Percentiles rank a stretch among this genome's conserved stretches.
Evolutionary conservation across 2,888 invertebrate genomes (phyloP).

Genomic region (Aporophyla lueneburgensis): DNA sequence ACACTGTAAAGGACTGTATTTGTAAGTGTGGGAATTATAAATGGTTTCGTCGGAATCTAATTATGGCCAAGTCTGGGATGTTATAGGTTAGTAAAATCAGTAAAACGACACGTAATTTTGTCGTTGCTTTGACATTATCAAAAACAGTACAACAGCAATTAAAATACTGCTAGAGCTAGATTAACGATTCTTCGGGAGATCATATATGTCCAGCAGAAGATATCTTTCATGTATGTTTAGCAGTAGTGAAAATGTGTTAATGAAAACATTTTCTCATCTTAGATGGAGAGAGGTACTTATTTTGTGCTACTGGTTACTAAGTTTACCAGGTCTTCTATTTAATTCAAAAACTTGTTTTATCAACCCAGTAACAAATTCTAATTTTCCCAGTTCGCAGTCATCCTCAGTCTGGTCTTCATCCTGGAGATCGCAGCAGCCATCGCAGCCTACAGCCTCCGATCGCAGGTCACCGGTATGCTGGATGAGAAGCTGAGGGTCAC

Average conservation of each 20-base stretch:
- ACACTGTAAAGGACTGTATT: background rate
- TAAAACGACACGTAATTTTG: background rate
- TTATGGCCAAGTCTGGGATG: no score
- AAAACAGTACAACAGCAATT: background rate
- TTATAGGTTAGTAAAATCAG: no score
- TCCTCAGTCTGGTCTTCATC: conserved; percentile 94
- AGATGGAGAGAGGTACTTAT: background rate
- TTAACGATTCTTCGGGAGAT: no score
- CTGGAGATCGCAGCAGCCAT: conserved; percentile 96
- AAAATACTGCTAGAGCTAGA: background rate
- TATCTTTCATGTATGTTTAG: no score
- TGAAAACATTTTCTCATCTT: background rate
- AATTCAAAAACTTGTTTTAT: background rate
- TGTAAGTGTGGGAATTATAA: background rate
- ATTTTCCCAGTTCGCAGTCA: conserved; percentile 93
- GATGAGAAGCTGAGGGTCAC: conserved; percentile 91
- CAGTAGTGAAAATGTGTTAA: background rate
- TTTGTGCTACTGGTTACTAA: background rate
- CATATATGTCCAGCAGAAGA: no score
- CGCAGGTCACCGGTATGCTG: conserved; percentile 90
- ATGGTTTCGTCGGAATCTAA: no score
- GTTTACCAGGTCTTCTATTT: background rate
- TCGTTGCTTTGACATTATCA: background rate
- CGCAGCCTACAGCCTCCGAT: conserved; percentile 94
- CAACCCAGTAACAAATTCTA: background rate